Conservation (phyloP, 1,140 invertebrate species). For the Trachymyrmex cornetzi region DNA sequence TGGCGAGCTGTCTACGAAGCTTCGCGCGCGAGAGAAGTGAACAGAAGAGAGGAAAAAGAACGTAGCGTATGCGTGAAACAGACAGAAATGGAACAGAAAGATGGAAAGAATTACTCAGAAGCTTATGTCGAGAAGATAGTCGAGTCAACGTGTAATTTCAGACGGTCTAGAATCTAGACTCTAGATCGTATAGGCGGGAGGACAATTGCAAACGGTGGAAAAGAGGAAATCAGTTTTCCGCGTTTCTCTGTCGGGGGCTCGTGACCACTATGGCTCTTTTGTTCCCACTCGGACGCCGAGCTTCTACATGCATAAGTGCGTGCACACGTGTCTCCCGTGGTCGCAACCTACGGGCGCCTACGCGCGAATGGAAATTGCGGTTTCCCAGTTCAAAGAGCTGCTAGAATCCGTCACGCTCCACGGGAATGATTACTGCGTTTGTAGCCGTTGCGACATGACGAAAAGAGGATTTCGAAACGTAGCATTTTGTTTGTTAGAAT, state of each 20-base stretch:
- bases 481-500: slow-evolving; percentile 41
- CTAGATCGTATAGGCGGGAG: slow-evolving; percentile 15
- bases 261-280: slow-evolving; percentile 3
- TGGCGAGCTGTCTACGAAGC: slow-evolving; percentile 44
- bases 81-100: slow-evolving; percentile 27
- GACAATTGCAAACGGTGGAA: slow-evolving; percentile 60
- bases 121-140: slow-evolving; percentile 60
- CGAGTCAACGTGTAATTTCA: slow-evolving; percentile 59
- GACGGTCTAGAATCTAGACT: neutral
- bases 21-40: neutral
- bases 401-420: slow-evolving; percentile 8
- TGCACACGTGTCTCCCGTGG: neutral
- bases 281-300: slow-evolving; percentile 1
- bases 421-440: slow-evolving; percentile 44
- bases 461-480: slow-evolving; percentile 44
- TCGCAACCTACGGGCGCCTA: neutral
- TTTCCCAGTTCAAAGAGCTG: slow-evolving; percentile 45
- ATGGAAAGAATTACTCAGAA: slow-evolving; percentile 50
- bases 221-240: slow-evolving; percentile 60
- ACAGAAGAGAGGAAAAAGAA: neutral
- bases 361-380: slow-evolving; percentile 49
- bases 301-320: slow-evolving; percentile 27
- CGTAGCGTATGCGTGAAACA: neutral
- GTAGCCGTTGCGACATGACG: neutral
- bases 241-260: slow-evolving; percentile 24